Evolutionary conservation across 30 jellyfish, hydroid and myxozoan species (phyloP), one percentile per base, ranked within the genome.

Genomic region (Clytia hemisphaerica): DNA sequence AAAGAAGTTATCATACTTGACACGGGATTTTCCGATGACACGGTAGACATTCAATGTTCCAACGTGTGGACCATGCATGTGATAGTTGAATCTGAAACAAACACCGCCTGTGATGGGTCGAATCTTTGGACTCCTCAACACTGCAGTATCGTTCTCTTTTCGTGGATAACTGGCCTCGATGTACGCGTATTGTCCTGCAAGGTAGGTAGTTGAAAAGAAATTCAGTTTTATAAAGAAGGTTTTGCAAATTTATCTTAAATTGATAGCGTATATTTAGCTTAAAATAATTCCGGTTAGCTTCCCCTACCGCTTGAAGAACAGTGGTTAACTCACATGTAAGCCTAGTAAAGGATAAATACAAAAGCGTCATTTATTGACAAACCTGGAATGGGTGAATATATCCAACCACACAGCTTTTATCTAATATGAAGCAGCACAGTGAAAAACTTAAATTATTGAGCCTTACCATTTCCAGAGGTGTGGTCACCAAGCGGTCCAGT

Each of bases 401-500:
- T n/a, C n/a, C n/a, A n/a, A n/a, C n/a, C n/a, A n/a, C n/a, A n/a
- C n/a, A n/a, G n/a, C n/a, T n/a, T n/a, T n/a, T n/a, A n/a, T n/a
- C n/a, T n/a, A n/a, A n/a, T n/a, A n/a, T n/a, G n/a, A n/a, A n/a
- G n/a, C n/a, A n/a, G n/a, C n/a, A n/a, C n/a, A n/a, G n/a, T n/a
- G n/a, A n/a, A n/a, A n/a, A n/a, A n/a, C n/a, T n/a, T n/a, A n/a
- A n/a, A n/a, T n/a, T n/a, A n/a, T n/a, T n/a, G n/a, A n/a, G 28
- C 14, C 34, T 71, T 45, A 85, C 96, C 96, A 57, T 77, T 78
- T 42, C 96, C 96, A 2, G 93, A 62, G 0, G 96, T 77, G 58
- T 86, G 93, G 42, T 86, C 96, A 0, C 96, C 96, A 16, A 86
- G 82, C 21, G 96, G 96, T 27, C 96, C 96, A 21, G 96, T 86